Evolutionary conservation across 2,113 vertebrate species (phyloP), one percentile per base, ranked within the genome.

Genomic region (Chaetura pelagica): DNA sequence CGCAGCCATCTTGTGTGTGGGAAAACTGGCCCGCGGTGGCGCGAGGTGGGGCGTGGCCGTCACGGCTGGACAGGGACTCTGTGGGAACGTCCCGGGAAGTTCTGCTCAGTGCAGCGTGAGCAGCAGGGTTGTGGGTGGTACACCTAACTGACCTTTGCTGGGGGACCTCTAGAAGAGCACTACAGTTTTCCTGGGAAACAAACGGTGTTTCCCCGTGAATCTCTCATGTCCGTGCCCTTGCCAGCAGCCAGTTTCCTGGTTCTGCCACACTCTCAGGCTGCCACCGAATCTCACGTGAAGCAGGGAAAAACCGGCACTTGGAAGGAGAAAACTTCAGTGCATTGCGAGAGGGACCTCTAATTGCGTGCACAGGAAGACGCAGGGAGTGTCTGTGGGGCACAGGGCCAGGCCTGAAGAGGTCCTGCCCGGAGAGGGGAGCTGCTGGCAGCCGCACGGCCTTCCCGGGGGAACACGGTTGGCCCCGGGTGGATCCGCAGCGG

Each of bases 41-140:
- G 24, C 6, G 49, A 15, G 21, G 52, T 4, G 15, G 38, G 52
- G n/a, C 2, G 55, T 3, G 32, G 27, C 17, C 5, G 19, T 29
- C 8, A 2, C 5, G 11, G 15, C 15, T 5, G 16, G 22, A 2
- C 3, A 2, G 24, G 9, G 3, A 17, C 35, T 30, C 4, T 29
- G 15, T 2, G 15, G 8, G 4, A 22, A 19, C 12, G 2, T 7
- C 0, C 1, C 0, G 3, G 2, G 16, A 3, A 10, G 0, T 2
- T 2, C 19, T 1, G 1, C 4, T 23, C 18, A 2, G 32, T 9
- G n/a, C 26, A 1, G 23, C 4, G 0, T 1, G 21, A 30, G 27
- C 9, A 6, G 44, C 8, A 3, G 0, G 14, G 3, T 3, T 23
- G 10, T 7, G 55, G 23, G 23, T 3, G 8, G 2, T 13, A 1